These are phyloP conservation scores for Chiloscyllium punctatum DNA, from an alignment of 2,797 vertebrate species.

Conservation along the genomic window DNA sequence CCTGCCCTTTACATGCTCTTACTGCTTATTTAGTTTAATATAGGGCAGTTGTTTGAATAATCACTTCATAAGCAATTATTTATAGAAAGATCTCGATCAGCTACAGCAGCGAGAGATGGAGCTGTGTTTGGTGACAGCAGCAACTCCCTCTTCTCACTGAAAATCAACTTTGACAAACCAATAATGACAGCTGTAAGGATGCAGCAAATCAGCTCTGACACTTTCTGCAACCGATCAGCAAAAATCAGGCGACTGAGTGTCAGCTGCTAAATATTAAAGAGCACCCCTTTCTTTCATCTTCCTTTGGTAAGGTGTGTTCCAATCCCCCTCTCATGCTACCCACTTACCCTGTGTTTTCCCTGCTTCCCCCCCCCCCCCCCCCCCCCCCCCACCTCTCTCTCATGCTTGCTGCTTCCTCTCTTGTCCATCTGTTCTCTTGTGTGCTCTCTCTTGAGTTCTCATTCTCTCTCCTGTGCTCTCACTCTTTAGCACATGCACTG, in stretches of 20 bases:
- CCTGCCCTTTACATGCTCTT: neutral
- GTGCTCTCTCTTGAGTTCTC: too few species aligned
- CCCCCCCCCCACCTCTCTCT: too few species aligned
- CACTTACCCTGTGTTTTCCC: too few species aligned
- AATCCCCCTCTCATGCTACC: too few species aligned
- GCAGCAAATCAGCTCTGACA: neutral
- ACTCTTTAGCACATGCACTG: too few species aligned
- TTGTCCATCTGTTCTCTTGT: too few species aligned
- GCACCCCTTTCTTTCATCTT: neutral
- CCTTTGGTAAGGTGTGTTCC: neutral
- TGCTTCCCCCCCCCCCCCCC: too few species aligned
- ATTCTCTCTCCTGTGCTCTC: too few species aligned
- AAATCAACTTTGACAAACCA: neutral
- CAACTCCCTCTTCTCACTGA: neutral
- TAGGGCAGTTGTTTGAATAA: neutral
- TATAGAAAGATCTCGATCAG: neutral
- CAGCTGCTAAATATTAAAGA: neutral
- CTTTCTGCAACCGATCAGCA: neutral
- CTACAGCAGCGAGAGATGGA: neutral
- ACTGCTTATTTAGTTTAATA: neutral
- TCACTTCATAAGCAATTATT: neutral
- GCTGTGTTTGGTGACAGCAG: neutral
- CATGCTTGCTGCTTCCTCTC: too few species aligned
- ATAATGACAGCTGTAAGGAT: neutral
- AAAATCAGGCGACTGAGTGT: neutral